Evolutionary conservation across 1,140 invertebrate species (phyloP), one percentile per base, ranked within the genome.

Genomic region (Leptinotarsa lineolata): DNA sequence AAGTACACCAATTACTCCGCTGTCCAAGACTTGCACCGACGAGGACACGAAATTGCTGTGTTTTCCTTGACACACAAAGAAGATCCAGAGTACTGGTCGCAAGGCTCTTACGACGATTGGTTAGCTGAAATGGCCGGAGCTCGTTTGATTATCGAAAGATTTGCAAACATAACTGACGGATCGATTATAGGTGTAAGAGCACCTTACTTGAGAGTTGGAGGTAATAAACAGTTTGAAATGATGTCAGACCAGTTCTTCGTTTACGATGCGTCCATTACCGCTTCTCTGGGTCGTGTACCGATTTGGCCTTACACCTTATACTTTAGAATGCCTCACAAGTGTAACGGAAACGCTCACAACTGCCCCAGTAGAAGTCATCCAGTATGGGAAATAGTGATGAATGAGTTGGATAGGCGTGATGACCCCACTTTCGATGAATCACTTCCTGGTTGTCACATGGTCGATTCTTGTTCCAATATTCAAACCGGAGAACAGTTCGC

Each of bases 301-400:
- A 94, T 97, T 81, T 98, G 96, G 96, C 96, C 96, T 0, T 97
- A 97, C 88, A 98, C 95, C 2, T 86, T 97, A 16, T 97, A 96
- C 87, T 97, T 95, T 91, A 89, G 94, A 39, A 97, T 97, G 93
- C 95, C 95, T 1, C 95, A 97, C 85, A 96, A 95, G 83, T 97
- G 95, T 84, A 95, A 96, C 83, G 95, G 95, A 75, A 97, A 96
- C 83, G 93, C 93, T 16, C 93, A 96, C 79, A 96, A 96, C 81
- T 96, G 95, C 81, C 95, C 95, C 21, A 95, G 93, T 39, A 88
- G 94, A 80, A 94, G 93, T 75, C 95, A 96, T 79, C 94, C 95
- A 48, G 93, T 97, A 58, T 97, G 95, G 95, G 95, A 97, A 86
- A 96, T 97, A 90, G 95, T 97, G 24, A 96, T 97, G 93, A 97